Evolutionary conservation across 2,888 invertebrate genomes (phyloP).

Genomic region (Mamestra brassicae): DNA sequence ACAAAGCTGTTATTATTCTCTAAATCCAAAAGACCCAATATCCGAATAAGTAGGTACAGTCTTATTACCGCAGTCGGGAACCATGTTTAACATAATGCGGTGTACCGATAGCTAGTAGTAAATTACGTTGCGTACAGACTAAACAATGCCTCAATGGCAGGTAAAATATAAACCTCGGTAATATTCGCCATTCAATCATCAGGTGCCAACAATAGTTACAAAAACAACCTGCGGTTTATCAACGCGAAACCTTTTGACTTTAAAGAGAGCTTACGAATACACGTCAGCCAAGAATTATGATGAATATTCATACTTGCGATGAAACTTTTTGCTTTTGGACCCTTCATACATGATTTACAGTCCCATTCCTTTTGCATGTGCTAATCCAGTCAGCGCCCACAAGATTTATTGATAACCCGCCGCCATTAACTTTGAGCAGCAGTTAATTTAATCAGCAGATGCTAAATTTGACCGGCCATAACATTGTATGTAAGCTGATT

Average conservation of each 20-base stretch:
- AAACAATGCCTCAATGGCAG: conserved; percentile 69
- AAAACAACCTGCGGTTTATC: conserved; percentile 49
- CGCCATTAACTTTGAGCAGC: conserved; percentile 39
- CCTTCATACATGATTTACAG: conserved; percentile 20
- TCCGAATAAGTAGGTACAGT: not conserved
- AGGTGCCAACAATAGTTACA: conserved; percentile 58
- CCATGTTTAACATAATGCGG: conserved; percentile 25
- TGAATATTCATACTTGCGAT: conserved; percentile 30
- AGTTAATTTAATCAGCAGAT: conserved; percentile 60
- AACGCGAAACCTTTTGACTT: conserved; percentile 35
- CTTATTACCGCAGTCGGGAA: not conserved
- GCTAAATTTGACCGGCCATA: conserved; percentile 61
- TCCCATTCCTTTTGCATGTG: conserved; percentile 29
- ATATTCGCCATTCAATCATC: conserved; percentile 62
- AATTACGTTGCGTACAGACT: conserved; percentile 61
- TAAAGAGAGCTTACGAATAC: conserved; percentile 31
- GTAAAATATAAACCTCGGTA: conserved; percentile 66
- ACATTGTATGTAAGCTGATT: conserved; percentile 60
- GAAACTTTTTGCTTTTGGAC: conserved; percentile 28
- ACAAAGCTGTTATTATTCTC: conserved; percentile 33
- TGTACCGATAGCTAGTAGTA: conserved; percentile 43
- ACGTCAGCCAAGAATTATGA: conserved; percentile 19
- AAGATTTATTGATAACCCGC: conserved; percentile 51
- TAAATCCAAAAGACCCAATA: not conserved
- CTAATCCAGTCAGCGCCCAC: conserved; percentile 25